Percentiles rank a stretch among this genome's conserved stretches.
Conservation (phyloP, 2,797 vertebrate genomes). For the Gobio occitaniae region DNA sequence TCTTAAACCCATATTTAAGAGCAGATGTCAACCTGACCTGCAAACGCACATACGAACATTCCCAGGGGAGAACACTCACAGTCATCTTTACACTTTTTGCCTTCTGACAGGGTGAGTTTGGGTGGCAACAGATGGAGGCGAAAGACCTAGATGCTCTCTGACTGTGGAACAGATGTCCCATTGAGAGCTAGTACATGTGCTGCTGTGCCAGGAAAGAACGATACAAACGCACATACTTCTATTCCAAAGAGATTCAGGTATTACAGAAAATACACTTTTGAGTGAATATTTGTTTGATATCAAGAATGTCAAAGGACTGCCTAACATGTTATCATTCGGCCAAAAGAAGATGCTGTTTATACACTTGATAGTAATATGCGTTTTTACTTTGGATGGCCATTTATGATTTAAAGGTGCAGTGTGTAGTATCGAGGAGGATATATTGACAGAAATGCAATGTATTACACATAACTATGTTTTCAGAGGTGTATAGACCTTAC, state of each 20-base stretch:
- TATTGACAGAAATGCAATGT: no score
- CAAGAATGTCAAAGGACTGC: background rate
- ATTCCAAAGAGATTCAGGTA: background rate
- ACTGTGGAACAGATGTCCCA: conserved; percentile 14
- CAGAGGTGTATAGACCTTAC: no score
- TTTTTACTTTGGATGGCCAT: background rate
- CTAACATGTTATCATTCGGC: background rate
- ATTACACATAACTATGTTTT: no score
- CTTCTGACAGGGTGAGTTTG: background rate
- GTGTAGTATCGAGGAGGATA: no score
- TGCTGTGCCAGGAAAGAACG: background rate
- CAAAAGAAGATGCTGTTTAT: background rate
- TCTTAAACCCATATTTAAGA: background rate
- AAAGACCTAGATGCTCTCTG: background rate
- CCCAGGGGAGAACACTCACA: background rate
- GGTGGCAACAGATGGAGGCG: background rate
- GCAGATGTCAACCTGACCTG: background rate
- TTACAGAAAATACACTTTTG: background rate
- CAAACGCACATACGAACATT: background rate
- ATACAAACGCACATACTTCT: conserved; percentile 8
- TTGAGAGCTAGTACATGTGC: background rate
- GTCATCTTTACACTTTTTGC: background rate
- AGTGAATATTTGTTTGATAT: background rate
- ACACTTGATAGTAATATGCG: background rate
- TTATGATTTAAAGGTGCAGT: background rate